These are phyloP conservation scores for Myocastor coypus DNA, from an alignment of 2,113 vertebrate species.

Conservation along the genomic window DNA sequence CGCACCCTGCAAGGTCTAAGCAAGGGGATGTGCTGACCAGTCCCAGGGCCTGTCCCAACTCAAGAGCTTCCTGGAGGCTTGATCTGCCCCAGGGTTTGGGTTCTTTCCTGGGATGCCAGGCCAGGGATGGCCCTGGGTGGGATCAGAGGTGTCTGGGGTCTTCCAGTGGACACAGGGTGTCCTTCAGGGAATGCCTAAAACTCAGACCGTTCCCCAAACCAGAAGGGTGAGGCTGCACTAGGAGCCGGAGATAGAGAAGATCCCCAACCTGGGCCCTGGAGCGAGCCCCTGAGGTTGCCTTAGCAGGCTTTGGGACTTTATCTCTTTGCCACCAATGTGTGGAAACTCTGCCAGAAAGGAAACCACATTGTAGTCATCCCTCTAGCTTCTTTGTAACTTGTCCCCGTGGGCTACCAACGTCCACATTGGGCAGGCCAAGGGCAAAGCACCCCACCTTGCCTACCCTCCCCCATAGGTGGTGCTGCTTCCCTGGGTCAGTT, in stretches of 20 bases:
- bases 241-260: not conserved
- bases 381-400: not conserved
- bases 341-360: not conserved
- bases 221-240: not conserved
- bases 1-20: not conserved
- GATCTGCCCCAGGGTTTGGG: not conserved
- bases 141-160: too few species aligned
- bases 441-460: not conserved
- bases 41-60: not conserved
- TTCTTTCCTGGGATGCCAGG: not conserved
- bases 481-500: not conserved
- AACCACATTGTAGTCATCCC: not conserved
- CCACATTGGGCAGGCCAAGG: too few species aligned
- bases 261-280: not conserved
- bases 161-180: not conserved
- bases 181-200: not conserved
- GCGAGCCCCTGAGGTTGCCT: not conserved
- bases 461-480: not conserved
- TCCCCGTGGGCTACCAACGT: not conserved
- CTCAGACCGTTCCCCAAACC: not conserved
- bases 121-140: too few species aligned
- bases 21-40: rapidly evolving
- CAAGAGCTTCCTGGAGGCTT: not conserved
- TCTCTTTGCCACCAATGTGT: not conserved
- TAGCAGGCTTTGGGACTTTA: not conserved